Evolutionary conservation across 23 tunicate species (phyloP), one percentile per base, ranked within the genome.

Genomic region (Botrylloides violaceus): DNA sequence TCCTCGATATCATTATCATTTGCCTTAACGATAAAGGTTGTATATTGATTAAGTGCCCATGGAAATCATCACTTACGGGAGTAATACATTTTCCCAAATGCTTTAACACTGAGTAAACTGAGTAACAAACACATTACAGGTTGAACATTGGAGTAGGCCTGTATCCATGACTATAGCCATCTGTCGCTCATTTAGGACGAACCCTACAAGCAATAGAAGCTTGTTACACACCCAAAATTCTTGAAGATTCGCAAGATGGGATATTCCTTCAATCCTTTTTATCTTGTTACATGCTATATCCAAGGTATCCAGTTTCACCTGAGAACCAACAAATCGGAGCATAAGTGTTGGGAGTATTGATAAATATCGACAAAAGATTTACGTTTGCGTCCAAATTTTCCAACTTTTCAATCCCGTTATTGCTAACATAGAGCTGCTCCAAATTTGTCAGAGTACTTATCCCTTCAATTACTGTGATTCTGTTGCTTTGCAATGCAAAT

Each of bases 241-340:
- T 71, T 85, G 83, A 27, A 93, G 61, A 1, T 90, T 81, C 33
- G 38, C 25, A 2, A 90, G 59, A 55, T 90, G 97, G 3, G 36
- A 72, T 49, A 90, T n/a, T 73, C 83, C 83, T 66, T 90, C 97
- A 4, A 90, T 38, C 53, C 29, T 72, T 22, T 43, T 78, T 30
- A 90, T 78, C 76, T 79, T 83, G 64, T 90, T 90, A 56, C 85
- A 81, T 30, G 97, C 97, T 4, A 90, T 57, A 49, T 90, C 97
- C 53, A 90, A 53, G 2, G 90, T 90, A 21, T 90, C 71, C 15
- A 90, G 85, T 31, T 83, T 83, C 4, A 66, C 32, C 97, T 90
- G 74, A 5, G 70, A 84, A n/a, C n/a, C n/a, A n/a, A n/a, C n/a
- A n/a, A n/a, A n/a, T n/a, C n/a, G 18, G 18, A 18, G 18, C 18